Evolutionary conservation across 30 jellyfish, hydroid and myxozoan species (phyloP).

Genomic region (Clytia hemisphaerica): DNA sequence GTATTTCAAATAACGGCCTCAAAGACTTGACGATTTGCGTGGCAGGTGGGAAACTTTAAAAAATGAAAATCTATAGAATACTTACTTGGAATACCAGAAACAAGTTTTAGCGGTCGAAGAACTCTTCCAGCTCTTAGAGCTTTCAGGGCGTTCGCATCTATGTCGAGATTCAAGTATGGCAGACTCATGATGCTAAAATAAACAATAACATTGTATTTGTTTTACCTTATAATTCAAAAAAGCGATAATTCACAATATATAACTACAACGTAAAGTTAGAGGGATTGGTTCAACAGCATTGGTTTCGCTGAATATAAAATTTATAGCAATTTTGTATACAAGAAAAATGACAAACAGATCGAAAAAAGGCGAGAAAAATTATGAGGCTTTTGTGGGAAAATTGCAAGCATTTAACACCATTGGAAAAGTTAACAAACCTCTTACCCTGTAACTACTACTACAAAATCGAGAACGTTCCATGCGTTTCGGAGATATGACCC

Average conservation of each 20-base stretch:
- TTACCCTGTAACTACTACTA: slow-evolving; percentile 98
- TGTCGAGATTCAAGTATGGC: slow-evolving; percentile 77
- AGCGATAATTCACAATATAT: neutral
- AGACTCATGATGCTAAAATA: slow-evolving; percentile 80
- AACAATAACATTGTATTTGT: too few species aligned
- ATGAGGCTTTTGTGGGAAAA: too few species aligned
- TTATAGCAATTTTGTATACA: too few species aligned
- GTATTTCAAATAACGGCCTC: too few species aligned
- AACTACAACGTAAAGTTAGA: too few species aligned
- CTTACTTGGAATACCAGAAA: slow-evolving; percentile 99
- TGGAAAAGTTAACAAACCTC: too few species aligned
- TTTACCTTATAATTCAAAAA: neutral
- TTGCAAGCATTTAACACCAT: too few species aligned
- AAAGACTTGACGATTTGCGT: too few species aligned
- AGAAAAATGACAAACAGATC: too few species aligned
- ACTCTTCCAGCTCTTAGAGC: slow-evolving; percentile 99
- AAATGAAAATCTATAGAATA: neutral
- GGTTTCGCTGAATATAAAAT: too few species aligned
- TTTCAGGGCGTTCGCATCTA: slow-evolving; percentile 84
- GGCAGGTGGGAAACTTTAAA: neutral
- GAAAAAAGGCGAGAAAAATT: too few species aligned
- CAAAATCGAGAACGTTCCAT: slow-evolving; percentile 88
- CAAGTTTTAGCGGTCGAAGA: slow-evolving; percentile 92
- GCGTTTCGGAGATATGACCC: slow-evolving; percentile 88
- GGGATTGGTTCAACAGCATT: too few species aligned